Percentiles rank a stretch among this genome's conserved stretches.
phyloP scores from a whole-genome alignment of 2,888 invertebrate species.

The Spicauda simplicius region DNA sequence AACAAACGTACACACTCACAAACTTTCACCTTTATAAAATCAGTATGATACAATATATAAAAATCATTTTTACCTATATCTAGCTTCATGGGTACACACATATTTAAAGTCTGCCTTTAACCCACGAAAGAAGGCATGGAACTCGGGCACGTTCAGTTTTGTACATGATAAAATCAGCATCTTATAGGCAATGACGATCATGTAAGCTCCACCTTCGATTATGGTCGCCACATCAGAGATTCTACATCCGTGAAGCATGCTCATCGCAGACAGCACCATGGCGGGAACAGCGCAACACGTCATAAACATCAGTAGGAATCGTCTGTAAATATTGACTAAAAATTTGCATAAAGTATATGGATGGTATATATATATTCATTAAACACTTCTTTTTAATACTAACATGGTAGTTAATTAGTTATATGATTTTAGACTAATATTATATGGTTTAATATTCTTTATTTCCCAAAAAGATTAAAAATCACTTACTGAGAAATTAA shows the following conservation, averaged over 20 bases:
- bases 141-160: slow-evolving; percentile 51
- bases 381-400: too few relatives aligned
- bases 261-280: slow-evolving; percentile 36
- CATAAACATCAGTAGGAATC: slow-evolving; percentile 43
- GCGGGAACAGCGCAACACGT: slow-evolving; percentile 39
- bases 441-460: too few relatives aligned
- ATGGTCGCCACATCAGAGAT: slow-evolving; percentile 49
- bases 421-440: too few relatives aligned
- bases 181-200: slow-evolving; percentile 55
- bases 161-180: slow-evolving; percentile 54
- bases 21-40: too few relatives aligned
- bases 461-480: too few relatives aligned
- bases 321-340: slow-evolving; percentile 45
- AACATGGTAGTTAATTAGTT: too few relatives aligned
- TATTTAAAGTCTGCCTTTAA: slow-evolving; percentile 60
- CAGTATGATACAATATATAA: too few relatives aligned
- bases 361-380: too few relatives aligned
- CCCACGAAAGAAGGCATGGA: slow-evolving; percentile 50
- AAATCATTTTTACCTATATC: slow-evolving; percentile 52
- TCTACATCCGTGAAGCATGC: slow-evolving; percentile 49
- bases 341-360: too few relatives aligned
- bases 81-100: slow-evolving; percentile 52
- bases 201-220: slow-evolving; percentile 59
- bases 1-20: too few relatives aligned
- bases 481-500: too few relatives aligned